Evolutionary conservation across 2,888 invertebrate genomes (phyloP).

Genomic region (Sinelater perroti): DNA sequence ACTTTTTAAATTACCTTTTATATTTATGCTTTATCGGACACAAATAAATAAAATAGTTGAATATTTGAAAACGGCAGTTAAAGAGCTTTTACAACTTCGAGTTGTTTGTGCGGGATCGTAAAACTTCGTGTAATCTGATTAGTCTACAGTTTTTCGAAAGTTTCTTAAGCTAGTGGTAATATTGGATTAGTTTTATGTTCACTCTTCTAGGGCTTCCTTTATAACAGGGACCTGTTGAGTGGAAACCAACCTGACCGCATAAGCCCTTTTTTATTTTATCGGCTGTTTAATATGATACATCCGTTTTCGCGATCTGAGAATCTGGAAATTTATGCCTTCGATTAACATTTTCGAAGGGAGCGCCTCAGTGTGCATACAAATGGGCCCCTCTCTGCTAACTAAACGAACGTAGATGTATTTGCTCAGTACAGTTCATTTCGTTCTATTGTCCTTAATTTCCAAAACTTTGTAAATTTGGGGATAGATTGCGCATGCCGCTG

Average conservation of each 20-base stretch:
- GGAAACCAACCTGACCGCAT: too few species aligned
- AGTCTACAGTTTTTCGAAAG: slow-evolving; percentile 5
- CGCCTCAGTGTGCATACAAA: neutral
- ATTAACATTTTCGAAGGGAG: neutral
- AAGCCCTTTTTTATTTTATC: too few species aligned
- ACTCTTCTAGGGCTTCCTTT: slow-evolving; percentile 11
- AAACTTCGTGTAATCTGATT: too few species aligned
- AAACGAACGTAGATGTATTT: slow-evolving; percentile 4
- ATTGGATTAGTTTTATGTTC: slow-evolving; percentile 7
- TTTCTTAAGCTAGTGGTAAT: neutral
- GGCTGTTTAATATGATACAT: too few species aligned
- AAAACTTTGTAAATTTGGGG: neutral
- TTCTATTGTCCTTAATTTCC: slow-evolving; percentile 4
- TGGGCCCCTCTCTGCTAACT: slow-evolving; percentile 5
- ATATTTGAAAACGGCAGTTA: too few species aligned
- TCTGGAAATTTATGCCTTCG: neutral
- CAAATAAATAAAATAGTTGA: too few species aligned
- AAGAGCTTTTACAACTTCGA: too few species aligned
- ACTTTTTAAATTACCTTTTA: too few species aligned
- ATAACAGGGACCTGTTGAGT: slow-evolving; percentile 16
- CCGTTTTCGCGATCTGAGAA: too few species aligned
- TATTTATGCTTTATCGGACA: too few species aligned
- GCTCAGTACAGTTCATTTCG: slow-evolving; percentile 4
- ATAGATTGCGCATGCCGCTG: slow-evolving; percentile 4
- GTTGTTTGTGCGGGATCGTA: too few species aligned